These are phyloP conservation scores for Drosophila sordidula DNA, from an alignment of 2,888 invertebrate species.

Conservation along the genomic window DNA sequence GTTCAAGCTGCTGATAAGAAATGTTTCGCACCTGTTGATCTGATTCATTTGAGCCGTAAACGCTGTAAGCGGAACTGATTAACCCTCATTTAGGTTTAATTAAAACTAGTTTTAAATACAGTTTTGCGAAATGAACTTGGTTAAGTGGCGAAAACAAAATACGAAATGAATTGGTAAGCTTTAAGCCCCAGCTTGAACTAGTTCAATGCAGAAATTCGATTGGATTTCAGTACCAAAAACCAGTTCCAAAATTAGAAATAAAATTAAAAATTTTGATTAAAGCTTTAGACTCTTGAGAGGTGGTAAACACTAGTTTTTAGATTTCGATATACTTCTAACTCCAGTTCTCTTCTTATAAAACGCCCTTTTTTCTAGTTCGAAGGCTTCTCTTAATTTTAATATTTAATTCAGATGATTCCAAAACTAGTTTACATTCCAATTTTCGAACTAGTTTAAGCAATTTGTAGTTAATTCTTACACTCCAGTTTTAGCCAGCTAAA, in stretches of 20 bases:
- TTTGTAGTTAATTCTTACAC: no score
- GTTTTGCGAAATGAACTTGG: background rate
- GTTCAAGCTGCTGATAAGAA: slow-evolving; percentile 29
- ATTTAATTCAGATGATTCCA: no score
- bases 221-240: background rate
- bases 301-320: no score
- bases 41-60: slow-evolving; percentile 14
- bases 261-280: no score
- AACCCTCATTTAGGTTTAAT: background rate
- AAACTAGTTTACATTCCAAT: background rate
- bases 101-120: slow-evolving; percentile 2
- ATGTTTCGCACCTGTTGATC: slow-evolving; percentile 20
- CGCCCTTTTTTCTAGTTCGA: no score
- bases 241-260: background rate
- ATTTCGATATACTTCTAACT: no score
- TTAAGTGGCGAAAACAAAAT: background rate
- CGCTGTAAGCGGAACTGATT: slow-evolving; percentile 19
- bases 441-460: no score
- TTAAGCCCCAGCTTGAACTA: background rate
- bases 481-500: background rate
- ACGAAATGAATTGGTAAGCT: background rate
- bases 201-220: background rate
- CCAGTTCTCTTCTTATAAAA: no score
- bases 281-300: no score
- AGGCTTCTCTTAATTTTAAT: no score